phyloP scores from a whole-genome alignment of 1,140 invertebrate genomes.

The Portunus trituberculatus region DNA sequence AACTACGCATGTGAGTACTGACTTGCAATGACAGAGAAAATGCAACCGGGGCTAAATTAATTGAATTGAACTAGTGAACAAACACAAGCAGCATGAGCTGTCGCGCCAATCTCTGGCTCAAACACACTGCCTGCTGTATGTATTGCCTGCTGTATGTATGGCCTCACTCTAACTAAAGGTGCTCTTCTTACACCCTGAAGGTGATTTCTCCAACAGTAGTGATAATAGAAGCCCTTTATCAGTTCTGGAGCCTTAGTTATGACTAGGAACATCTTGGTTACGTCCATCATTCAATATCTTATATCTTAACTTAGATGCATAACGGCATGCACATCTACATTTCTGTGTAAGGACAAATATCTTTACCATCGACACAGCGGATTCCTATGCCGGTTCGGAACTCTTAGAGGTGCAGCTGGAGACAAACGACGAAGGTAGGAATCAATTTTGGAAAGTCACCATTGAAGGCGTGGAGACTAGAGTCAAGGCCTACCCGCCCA shows the following conservation, averaged over 20 bases:
- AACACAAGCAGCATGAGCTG: neutral
- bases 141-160: neutral
- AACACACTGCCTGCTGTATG: neutral
- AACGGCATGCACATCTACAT: neutral
- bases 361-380: neutral
- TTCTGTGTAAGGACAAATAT: neutral
- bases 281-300: neutral
- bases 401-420: slow-evolving; percentile 51
- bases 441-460: slow-evolving; percentile 28
- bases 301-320: neutral
- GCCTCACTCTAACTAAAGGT: too few relatives aligned
- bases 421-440: neutral
- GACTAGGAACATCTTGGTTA: neutral
- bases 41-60: neutral
- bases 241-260: neutral
- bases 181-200: too few relatives aligned
- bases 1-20: slow-evolving; percentile 56
- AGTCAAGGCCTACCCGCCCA: neutral
- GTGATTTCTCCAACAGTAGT: neutral
- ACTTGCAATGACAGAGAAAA: too few relatives aligned
- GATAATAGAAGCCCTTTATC: neutral
- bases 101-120: neutral
- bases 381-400: neutral
- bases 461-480: slow-evolving; percentile 31
- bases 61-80: neutral